Evolutionary conservation across 1,140 invertebrate genomes (phyloP).

Genomic region (Araneus ventricosus): DNA sequence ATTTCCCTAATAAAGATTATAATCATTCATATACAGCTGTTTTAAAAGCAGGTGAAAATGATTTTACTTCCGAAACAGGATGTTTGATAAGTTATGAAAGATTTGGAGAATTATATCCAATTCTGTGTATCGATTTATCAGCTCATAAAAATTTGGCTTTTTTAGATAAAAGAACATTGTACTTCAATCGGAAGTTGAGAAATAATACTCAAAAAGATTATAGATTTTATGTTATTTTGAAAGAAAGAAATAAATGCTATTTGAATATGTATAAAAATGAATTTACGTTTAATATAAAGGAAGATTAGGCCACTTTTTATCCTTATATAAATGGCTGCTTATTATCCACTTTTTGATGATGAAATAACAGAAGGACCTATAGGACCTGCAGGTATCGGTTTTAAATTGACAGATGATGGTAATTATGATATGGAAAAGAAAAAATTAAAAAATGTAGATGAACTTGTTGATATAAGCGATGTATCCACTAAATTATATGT

Average conservation of each 20-base stretch:
- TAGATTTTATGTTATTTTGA: constrained; percentile 28
- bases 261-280: background rate
- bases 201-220: background rate
- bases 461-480: background rate
- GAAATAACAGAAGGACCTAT: background rate
- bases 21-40: background rate
- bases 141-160: background rate
- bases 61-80: background rate
- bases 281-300: background rate
- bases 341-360: constrained; percentile 30
- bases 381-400: constrained; percentile 2
- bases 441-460: background rate
- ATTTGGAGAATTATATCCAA: background rate
- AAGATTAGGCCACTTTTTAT: background rate
- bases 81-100: background rate
- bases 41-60: background rate
- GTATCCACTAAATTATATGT: background rate
- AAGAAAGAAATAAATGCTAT: background rate
- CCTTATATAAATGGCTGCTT: background rate
- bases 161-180: background rate
- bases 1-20: background rate
- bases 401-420: constrained; percentile 45
- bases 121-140: background rate
- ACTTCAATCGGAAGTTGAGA: constrained; percentile 1
- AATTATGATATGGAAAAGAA: constrained; percentile 49